Conservation (phyloP, 2,888 invertebrate genomes). For the Podabrus alpinus region DNA sequence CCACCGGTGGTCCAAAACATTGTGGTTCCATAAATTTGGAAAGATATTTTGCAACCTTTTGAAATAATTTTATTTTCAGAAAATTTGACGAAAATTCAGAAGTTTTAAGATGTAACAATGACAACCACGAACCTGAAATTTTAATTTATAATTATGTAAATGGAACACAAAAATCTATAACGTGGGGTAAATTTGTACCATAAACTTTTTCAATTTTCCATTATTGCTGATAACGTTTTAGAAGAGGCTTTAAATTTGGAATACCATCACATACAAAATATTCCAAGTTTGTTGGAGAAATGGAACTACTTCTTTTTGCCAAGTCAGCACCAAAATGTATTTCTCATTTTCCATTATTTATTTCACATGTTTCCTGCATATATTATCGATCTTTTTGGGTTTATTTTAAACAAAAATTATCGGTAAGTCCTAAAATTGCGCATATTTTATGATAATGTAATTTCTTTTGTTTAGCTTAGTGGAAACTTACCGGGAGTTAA, state of each 20-base stretch:
- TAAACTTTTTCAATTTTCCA: neutral
- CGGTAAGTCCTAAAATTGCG: constrained; percentile 52
- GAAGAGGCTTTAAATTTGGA: neutral
- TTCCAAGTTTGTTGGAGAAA: neutral
- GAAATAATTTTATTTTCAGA: neutral
- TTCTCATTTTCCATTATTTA: constrained; percentile 57
- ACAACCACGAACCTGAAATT: neutral
- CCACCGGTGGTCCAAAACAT: neutral
- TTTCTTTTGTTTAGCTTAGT: constrained; percentile 66
- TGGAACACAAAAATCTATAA: constrained; percentile 31
- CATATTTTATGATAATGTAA: neutral
- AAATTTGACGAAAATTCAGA: constrained; percentile 13
- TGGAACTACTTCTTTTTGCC: constrained; percentile 53
- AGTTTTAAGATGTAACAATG: neutral
- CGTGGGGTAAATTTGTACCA: constrained; percentile 31
- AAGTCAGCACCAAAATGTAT: constrained; percentile 47
- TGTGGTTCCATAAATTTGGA: too few species aligned
- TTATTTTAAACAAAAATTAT: constrained; percentile 53
- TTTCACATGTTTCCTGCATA: constrained; percentile 68
- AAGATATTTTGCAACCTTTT: too few species aligned
- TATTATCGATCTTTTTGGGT: constrained; percentile 59
- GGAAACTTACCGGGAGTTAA: constrained; percentile 77
- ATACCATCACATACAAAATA: neutral
- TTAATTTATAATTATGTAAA: constrained; percentile 28
- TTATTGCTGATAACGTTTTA: neutral